Base-by-base conservation (phyloP, 2,888 invertebrate genomes). In the Hylaea fasciaria region DNA sequence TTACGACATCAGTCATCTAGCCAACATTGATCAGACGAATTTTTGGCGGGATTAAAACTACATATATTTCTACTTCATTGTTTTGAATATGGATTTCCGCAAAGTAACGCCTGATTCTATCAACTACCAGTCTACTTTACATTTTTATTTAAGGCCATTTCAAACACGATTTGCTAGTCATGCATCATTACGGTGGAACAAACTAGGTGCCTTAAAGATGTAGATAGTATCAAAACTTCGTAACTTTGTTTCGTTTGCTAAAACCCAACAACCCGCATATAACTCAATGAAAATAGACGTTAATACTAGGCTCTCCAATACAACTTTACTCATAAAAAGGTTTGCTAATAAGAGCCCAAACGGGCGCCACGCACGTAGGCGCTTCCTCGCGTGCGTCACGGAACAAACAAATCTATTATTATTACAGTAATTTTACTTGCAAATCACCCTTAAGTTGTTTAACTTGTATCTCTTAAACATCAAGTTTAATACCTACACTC, bases 311-410 rank as follows among this genome's bases (percentile, higher is more conserved):
- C 17, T 55, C 46, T 59, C 58, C 32, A 43, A 41, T 35, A 62
- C 62, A 61, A 68, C 56, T 68, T 68, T 47, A 41, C 65, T 66
- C 66, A 56, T 70, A 70, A 70, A 69, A 62, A 41, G n/a, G 43
- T 47, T 50, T 43, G 14, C 58, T 57, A 66, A 62, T 55, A 62
- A 64, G 60, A 57, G 43, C 9, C 14, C 43, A 32, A 54, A 16
- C 43, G 17, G 17, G 48, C 17, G 37, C 56, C 62, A 64, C 62
- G 62, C 66, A 62, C 61, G 58, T 47, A 39, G 46, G 16, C 39
- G 45, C 61, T 60, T 64, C 64, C 13, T 78, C 54, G 77, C 80
- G 77, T 79, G 79, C 47, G 52, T 55, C 80, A 78, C 73, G 78
- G 50, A 65, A 77, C 67, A 72, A 70, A 72, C 64, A 65, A 65